Evolutionary conservation across 2,888 invertebrate genomes (phyloP).

Genomic region (Carcina quercana): DNA sequence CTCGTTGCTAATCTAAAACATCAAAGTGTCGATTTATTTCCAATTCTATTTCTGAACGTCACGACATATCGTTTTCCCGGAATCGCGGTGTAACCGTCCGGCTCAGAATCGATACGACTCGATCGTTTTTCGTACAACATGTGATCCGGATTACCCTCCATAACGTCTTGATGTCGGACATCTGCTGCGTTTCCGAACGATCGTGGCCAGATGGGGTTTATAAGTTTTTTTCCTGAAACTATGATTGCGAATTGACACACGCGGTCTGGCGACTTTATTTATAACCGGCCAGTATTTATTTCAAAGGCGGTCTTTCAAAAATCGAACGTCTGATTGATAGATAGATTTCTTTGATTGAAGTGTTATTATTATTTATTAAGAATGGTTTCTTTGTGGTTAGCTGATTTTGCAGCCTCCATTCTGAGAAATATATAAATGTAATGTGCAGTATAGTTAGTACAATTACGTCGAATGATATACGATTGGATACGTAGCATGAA

Average conservation of each 20-base stretch:
- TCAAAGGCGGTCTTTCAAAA: too few species aligned
- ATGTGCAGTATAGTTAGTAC: neutral
- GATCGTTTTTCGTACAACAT: constrained; percentile 50
- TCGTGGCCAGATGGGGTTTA: constrained; percentile 49
- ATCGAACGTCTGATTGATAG: too few species aligned
- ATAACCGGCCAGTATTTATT: too few species aligned
- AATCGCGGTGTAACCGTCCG: constrained; percentile 14
- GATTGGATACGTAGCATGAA: constrained; percentile 17
- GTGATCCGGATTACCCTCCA: constrained; percentile 56
- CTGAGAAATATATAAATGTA: too few species aligned
- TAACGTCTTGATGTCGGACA: constrained; percentile 67
- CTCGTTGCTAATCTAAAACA: too few species aligned
- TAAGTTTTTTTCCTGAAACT: constrained; percentile 39
- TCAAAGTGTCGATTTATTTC: constrained; percentile 22
- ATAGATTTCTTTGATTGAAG: too few species aligned
- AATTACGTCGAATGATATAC: constrained; percentile 28
- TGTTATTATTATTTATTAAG: too few species aligned
- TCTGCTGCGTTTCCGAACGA: constrained; percentile 45
- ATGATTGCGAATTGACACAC: constrained; percentile 38
- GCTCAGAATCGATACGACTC: constrained; percentile 18
- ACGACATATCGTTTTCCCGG: constrained; percentile 30
- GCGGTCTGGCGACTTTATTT: constrained; percentile 18
- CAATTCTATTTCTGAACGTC: constrained; percentile 32
- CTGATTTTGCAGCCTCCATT: too few species aligned
- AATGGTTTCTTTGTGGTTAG: too few species aligned